These are phyloP conservation scores for Nylanderia fulva DNA, from an alignment of 1,140 invertebrate species.

Conservation along the genomic window DNA sequence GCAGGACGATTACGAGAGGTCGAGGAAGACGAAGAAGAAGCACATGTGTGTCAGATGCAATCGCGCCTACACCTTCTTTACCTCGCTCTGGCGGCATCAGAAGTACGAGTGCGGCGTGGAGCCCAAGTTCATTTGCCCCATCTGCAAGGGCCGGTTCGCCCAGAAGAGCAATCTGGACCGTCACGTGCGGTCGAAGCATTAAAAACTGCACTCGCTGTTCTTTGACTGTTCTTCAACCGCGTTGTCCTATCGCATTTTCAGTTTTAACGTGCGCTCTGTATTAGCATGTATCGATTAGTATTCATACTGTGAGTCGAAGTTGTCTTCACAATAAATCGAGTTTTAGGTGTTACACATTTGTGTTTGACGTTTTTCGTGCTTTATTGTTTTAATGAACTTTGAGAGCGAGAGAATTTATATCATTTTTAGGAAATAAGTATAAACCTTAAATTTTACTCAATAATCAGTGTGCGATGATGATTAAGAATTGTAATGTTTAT, in stretches of 20 bases:
- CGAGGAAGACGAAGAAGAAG: conserved; percentile 79
- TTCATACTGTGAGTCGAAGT: background rate
- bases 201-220: background rate
- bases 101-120: conserved; percentile 87
- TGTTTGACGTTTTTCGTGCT: background rate
- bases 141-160: conserved; percentile 82
- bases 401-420: too few species aligned
- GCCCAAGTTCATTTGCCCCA: conserved; percentile 85
- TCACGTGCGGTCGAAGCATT: conserved; percentile 80
- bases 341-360: background rate
- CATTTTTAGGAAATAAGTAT: background rate
- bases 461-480: background rate
- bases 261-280: background rate
- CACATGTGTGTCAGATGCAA: conserved; percentile 84
- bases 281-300: too few species aligned
- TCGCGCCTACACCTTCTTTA: conserved; percentile 84
- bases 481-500: background rate
- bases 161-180: conserved; percentile 85
- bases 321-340: background rate
- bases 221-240: background rate
- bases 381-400: background rate
- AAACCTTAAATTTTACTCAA: background rate
- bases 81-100: conserved; percentile 85
- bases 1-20: background rate
- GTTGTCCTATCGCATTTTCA: background rate